Evolutionary conservation across 2,888 invertebrate genomes (phyloP), one percentile per base, ranked within the genome.

Genomic region (Listrodromus nycthemerus): DNA sequence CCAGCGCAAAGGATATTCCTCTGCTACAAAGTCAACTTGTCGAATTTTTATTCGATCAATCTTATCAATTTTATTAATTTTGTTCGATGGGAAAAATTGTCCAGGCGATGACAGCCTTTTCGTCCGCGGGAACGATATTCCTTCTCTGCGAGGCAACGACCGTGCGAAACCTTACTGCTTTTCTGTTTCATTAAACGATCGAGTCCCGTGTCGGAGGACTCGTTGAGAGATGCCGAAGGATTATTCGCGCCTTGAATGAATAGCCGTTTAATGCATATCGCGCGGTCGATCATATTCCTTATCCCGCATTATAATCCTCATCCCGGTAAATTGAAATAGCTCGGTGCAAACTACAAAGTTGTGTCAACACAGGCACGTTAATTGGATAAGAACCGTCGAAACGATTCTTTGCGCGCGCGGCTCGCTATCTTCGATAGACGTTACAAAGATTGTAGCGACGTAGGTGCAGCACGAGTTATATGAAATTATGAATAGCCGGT

Each of bases 351-450:
- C 45, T 33, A 45, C 71, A 58, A 45, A 71, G 55, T 58, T 58
- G 58, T 71, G 71, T 71, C 71, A 71, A 71, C 58, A 58, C 55
- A 58, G 71, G 13, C 41, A 71, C 58, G 73, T 73, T 73, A 61
- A 73, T 73, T 73, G 73, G 73, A 73, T 73, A 52, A 61, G 61
- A 73, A 61, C 13, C 73, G 45, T 73, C 45, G 73, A 6, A 71
- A 58, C 21, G 21, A 27, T 58, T 58, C 24, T 16, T 41, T 71
- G 41, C 58, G 41, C 13, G 65, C 21, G 45, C 5, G 21, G 10
- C 21, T 4, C 10, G 41, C 1, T 66, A 41, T 21, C 1, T 21
- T 41, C 37, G 41, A 66, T 37, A 4, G 41, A 45, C 66, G 66
- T 21, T 41, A 27, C 61, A 45, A 10, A 19, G n/a, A 73, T 73